These are phyloP conservation scores for Diaprepes abbreviatus DNA, from an alignment of 2,888 invertebrate genomes.

Conservation along the genomic window DNA sequence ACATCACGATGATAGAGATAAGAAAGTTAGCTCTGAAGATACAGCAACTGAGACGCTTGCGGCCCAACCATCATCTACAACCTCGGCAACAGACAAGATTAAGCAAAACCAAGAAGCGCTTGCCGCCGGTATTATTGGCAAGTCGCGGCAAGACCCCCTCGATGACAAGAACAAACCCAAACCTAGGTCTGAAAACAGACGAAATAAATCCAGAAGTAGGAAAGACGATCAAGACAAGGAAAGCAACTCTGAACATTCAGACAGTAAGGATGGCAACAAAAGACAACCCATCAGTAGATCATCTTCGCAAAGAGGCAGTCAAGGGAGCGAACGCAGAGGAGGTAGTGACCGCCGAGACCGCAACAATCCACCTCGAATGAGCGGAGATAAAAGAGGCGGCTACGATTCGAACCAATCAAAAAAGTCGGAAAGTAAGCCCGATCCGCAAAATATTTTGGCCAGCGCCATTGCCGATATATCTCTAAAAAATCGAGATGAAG, in stretches of 20 bases:
- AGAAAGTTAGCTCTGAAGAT: slow-evolving; percentile 53
- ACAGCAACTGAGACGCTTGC: slow-evolving; percentile 15
- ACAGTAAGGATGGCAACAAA: slow-evolving; percentile 66
- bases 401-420: slow-evolving; percentile 51
- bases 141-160: slow-evolving; percentile 43
- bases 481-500: slow-evolving; percentile 63
- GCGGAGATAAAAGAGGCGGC: slow-evolving; percentile 58
- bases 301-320: slow-evolving; percentile 45
- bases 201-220: slow-evolving; percentile 59
- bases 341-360: slow-evolving; percentile 50
- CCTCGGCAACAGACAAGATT: slow-evolving; percentile 74
- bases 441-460: slow-evolving; percentile 65
- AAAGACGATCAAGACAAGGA: slow-evolving; percentile 72
- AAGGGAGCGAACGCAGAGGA: slow-evolving; percentile 30
- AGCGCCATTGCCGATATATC: slow-evolving; percentile 68
- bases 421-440: slow-evolving; percentile 63
- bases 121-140: slow-evolving; percentile 73
- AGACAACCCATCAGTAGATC: slow-evolving; percentile 33
- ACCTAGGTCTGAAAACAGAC: slow-evolving; percentile 61
- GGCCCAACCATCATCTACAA: slow-evolving; percentile 57
- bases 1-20: slow-evolving; percentile 63
- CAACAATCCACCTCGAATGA: slow-evolving; percentile 54
- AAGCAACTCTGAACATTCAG: slow-evolving; percentile 88
- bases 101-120: slow-evolving; percentile 78
- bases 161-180: slow-evolving; percentile 50